These are phyloP conservation scores for Noctua comes DNA, from an alignment of 2,888 invertebrate species.

Conservation along the genomic window DNA sequence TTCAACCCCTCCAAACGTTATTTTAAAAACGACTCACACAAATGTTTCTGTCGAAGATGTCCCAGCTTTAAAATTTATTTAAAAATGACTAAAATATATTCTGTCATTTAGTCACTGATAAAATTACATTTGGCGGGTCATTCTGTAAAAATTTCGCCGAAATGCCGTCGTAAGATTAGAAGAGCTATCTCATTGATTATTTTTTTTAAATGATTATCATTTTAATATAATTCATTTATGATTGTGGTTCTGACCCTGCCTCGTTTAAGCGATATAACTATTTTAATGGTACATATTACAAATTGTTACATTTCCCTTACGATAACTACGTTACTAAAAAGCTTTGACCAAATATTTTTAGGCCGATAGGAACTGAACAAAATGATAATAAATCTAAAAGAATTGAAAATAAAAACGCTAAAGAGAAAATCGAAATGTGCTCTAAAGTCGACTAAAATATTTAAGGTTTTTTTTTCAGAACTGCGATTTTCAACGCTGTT, in stretches of 20 bases:
- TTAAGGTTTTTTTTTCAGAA: slow-evolving; percentile 56
- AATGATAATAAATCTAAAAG: slow-evolving; percentile 71
- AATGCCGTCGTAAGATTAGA: slow-evolving; percentile 72
- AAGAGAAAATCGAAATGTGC: slow-evolving; percentile 74
- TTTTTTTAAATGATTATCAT: slow-evolving; percentile 76
- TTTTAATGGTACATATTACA: slow-evolving; percentile 83
- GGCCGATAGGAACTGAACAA: slow-evolving; percentile 88
- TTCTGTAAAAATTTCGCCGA: slow-evolving; percentile 59
- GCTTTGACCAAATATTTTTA: slow-evolving; percentile 85
- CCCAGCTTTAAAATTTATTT: slow-evolving; percentile 43
- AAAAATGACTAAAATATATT: slow-evolving; percentile 41
- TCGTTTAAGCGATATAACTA: slow-evolving; percentile 88
- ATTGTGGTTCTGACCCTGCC: slow-evolving; percentile 89
- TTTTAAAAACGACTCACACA: slow-evolving; percentile 57
- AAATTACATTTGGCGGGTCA: slow-evolving; percentile 51
- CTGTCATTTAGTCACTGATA: slow-evolving; percentile 37
- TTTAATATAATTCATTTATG: slow-evolving; percentile 80
- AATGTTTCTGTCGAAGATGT: slow-evolving; percentile 31
- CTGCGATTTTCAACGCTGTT: slow-evolving; percentile 68
- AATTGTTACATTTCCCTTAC: slow-evolving; percentile 76
- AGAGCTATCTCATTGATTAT: slow-evolving; percentile 82
- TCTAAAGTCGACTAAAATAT: slow-evolving; percentile 73
- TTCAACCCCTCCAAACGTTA: slow-evolving; percentile 44
- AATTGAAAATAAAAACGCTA: slow-evolving; percentile 72
- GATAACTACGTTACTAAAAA: slow-evolving; percentile 79